Percentiles rank a stretch among this genome's conserved stretches.
These are phyloP conservation scores for Alauda arvensis DNA, from an alignment of 2,797 vertebrate genomes.

Conservation along the genomic window DNA sequence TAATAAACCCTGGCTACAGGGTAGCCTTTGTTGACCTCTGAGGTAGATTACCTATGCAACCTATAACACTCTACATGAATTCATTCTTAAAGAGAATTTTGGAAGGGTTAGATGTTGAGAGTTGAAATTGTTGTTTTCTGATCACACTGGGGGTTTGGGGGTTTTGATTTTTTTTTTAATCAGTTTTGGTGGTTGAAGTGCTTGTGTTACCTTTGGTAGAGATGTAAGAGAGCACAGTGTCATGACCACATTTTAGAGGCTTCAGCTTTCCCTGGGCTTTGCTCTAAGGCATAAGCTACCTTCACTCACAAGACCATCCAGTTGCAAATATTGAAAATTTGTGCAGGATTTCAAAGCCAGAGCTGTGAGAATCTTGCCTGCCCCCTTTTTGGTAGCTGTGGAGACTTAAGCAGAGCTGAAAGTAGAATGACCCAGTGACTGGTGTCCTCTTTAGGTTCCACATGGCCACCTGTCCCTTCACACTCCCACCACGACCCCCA, in stretches of 20 bases:
- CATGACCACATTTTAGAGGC: slow-evolving; percentile 18
- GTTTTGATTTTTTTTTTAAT: neutral
- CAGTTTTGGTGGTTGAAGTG: neutral
- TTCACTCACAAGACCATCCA: neutral
- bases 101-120: slow-evolving; percentile 33
- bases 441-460: neutral
- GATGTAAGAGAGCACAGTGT: slow-evolving; percentile 17
- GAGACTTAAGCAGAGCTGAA: slow-evolving; percentile 39
- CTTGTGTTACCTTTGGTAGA: slow-evolving; percentile 23
- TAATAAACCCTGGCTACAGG: slow-evolving; percentile 71
- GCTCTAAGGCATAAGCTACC: slow-evolving; percentile 26
- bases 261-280: slow-evolving; percentile 51
- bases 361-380: slow-evolving; percentile 27
- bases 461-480: neutral
- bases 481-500: neutral
- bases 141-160: neutral
- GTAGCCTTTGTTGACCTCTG: slow-evolving; percentile 74
- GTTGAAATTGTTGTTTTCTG: slow-evolving; percentile 16
- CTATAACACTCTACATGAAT: slow-evolving; percentile 52
- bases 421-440: neutral
- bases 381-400: slow-evolving; percentile 6
- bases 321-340: neutral
- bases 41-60: slow-evolving; percentile 80
- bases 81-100: slow-evolving; percentile 53
- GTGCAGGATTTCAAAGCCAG: slow-evolving; percentile 43